These are phyloP conservation scores for Crotalus horridus DNA, from an alignment of 2,113 vertebrate genomes.

Conservation along the genomic window DNA sequence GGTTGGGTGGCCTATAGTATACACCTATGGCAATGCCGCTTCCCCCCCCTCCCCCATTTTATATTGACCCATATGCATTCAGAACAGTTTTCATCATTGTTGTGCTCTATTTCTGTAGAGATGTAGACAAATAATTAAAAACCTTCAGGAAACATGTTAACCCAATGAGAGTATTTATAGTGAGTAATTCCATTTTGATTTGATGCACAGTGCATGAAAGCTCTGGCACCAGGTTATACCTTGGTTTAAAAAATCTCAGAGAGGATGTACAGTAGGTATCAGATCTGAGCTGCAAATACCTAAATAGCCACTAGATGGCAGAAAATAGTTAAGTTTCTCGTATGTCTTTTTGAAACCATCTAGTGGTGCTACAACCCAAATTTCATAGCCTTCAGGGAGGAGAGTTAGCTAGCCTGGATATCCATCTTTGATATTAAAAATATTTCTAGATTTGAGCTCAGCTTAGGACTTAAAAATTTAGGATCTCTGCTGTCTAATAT, in stretches of 20 bases:
- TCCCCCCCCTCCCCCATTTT: too few species aligned
- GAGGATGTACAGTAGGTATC: not conserved
- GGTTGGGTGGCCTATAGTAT: too few species aligned
- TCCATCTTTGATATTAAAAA: not conserved
- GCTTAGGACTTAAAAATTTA: not conserved
- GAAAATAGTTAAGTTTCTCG: not conserved
- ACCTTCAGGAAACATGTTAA: not conserved
- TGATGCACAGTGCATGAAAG: not conserved
- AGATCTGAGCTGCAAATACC: not conserved
- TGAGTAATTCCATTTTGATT: not conserved
- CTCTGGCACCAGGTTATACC: not conserved
- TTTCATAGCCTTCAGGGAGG: not conserved
- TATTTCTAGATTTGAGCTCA: not conserved
- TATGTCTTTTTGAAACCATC: not conserved
- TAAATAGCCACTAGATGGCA: not conserved
- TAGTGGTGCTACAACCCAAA: not conserved
- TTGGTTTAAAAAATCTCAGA: not conserved
- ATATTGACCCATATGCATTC: too few species aligned
- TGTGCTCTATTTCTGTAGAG: too few species aligned
- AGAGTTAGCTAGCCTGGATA: not conserved
- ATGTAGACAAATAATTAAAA: not conserved
- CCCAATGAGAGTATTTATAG: not conserved
- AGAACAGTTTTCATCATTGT: too few species aligned
- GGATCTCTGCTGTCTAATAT: not conserved
- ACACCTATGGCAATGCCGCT: too few species aligned